Base-by-base conservation (phyloP, 2,113 vertebrate species). In the Shinisaurus crocodilurus region DNA sequence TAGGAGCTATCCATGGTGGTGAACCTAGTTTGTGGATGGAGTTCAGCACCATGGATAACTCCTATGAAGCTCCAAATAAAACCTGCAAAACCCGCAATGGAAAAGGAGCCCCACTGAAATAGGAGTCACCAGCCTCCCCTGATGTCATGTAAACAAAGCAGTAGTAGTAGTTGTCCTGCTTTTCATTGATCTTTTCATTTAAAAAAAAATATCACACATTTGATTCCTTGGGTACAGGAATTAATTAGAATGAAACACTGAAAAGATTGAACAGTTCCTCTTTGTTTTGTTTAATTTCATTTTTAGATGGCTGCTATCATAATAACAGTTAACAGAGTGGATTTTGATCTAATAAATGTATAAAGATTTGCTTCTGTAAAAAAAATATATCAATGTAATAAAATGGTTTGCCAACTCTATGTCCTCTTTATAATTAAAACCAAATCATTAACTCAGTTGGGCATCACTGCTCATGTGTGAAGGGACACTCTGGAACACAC, bases 371-470 rank as follows among this genome's bases (percentile, higher is more conserved):
- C n/a, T 40, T 75, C 40, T 0, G n/a, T 92, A 90, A 76, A 88
- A 13, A 83, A n/a, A n/a, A n/a, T n/a, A n/a, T n/a, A 16, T 88
- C 34, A 77, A 86, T 80, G 1, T 60, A 91, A 60, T 48, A 87
- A 20, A 92, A 86, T 90, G 3, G 85, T 29, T 32, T 76, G 1
- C 34, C 83, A n/a, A 13, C 1, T 0, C 3, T 63, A 0, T 70
- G 88, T 43, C 70, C 29, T 82, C 48, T 54, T 91, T 63, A 72
- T 25, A 76, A 83, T 80, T 89, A 83, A 91, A 92, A 85, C 57
- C 3, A 85, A 89, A 94, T 87, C 23, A 54, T 0, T 60, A 90
- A 82, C 12, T 75, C 25, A 79, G 82, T 69, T 88, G 54, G 92
- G 81, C 5, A 70, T 75, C 87, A 0, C 1, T 91, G 5, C 27